Base-by-base conservation (phyloP, 2,888 invertebrate species). In the Drosophila longiperda region DNA sequence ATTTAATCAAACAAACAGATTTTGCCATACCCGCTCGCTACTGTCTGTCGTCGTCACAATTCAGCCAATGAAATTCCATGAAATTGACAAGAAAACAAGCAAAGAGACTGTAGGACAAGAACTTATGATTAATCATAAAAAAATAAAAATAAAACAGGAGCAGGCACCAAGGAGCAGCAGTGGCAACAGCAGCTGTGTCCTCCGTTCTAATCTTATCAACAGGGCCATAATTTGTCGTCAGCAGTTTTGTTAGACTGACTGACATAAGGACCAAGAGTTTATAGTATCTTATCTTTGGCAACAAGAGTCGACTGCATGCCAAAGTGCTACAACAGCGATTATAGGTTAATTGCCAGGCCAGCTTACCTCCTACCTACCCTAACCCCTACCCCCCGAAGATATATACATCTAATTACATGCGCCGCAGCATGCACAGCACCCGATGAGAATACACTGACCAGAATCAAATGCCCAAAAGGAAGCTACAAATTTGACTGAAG, bases 161-260 rank as follows among this genome's bases (percentile, higher is more conserved):
- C 61, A 53, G 40, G 23, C 36, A 54, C 17, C 54, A n/a, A 57
- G 55, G 6, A 57, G 54, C 67, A 55, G 57, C 70, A 60, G 80
- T 38, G 48, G 48, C 66, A 34, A 66, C 12, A 34, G 57, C 72
- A 62, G 65, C 52, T 73, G 70, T 66, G 48, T 34, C 17, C 40
- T 33, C 26, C 12, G 40, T 12, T 38, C 34, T 55, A 62, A 90
- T 90, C 90, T 90, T 87, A 90, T 90, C 90, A 78, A 66, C 26
- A 83, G 70, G 71, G 78, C 74, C 81, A 90, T 90, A 91, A 91
- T 83, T 90, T 87, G 82, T 86, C 76, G 74, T 81, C 66, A 59
- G 74, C 78, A 82, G 78, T 76, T 78, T 29, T 15, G 79, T 80
- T 80, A 73, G 71, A 82, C 63, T 42, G 65, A 70, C 58, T 64